Conservation (phyloP, 2,888 invertebrate species). For the Geophilus truncorum region DNA sequence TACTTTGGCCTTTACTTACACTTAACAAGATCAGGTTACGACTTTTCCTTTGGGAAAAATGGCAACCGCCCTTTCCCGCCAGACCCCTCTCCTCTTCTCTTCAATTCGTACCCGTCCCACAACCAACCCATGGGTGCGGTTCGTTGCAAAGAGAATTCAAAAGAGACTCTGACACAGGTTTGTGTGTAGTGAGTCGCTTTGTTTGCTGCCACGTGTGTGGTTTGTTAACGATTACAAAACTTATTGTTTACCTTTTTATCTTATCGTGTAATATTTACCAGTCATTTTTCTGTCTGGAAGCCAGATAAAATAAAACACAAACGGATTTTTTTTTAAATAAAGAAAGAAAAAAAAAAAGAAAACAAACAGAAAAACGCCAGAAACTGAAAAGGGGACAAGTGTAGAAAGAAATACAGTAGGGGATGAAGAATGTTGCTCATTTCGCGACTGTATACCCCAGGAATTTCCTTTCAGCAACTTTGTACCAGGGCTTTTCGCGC, state of each 20-base stretch:
- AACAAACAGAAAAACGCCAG: neutral
- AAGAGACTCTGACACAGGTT: neutral
- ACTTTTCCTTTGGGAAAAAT: conserved; percentile 22
- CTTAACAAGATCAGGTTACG: neutral
- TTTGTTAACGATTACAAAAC: neutral
- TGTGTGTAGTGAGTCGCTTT: neutral
- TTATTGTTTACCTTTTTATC: neutral
- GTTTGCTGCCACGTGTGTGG: neutral
- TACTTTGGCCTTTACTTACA: neutral
- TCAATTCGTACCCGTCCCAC: neutral
- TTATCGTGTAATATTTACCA: too few relatives aligned
- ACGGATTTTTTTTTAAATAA: too few relatives aligned
- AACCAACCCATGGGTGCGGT: conserved; percentile 20
- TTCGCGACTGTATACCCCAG: conserved; percentile 8
- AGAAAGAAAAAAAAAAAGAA: too few relatives aligned
- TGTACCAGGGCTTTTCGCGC: neutral
- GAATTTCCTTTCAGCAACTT: conserved; percentile 14
- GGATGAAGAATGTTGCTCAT: conserved; percentile 2
- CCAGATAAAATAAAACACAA: too few relatives aligned
- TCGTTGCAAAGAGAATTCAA: conserved; percentile 5
- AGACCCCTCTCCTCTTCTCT: conserved; percentile 11
- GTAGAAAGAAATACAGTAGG: neutral
- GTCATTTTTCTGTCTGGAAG: too few relatives aligned
- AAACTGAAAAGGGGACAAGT: neutral
- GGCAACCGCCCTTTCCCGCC: conserved; percentile 17